Conservation (phyloP, 2,888 invertebrate species). For the Clanis bilineata region DNA sequence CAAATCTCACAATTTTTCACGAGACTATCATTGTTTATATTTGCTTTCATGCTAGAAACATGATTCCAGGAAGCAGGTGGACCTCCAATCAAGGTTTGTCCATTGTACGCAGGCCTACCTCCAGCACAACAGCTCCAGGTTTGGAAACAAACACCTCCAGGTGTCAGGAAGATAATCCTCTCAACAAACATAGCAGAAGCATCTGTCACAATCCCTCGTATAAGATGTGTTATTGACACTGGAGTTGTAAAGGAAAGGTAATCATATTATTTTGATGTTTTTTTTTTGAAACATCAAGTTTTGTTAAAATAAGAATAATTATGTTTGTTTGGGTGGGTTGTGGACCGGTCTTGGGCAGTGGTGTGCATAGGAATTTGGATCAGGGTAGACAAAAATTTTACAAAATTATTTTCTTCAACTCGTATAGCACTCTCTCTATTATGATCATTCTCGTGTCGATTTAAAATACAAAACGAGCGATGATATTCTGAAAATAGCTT, state of each 20-base stretch:
- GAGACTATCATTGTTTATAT: not conserved
- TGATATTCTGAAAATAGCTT: no score
- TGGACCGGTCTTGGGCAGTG: no score
- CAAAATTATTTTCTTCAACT: no score
- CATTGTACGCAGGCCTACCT: constrained; percentile 95
- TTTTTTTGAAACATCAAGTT: no score
- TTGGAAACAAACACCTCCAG: constrained; percentile 87
- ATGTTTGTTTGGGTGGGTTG: no score
- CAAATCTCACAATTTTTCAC: no score
- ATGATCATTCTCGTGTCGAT: no score
- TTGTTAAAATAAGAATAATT: not conserved
- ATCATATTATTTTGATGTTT: not conserved
- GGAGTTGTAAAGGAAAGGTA: constrained; percentile 94
- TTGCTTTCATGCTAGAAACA: constrained; percentile 33
- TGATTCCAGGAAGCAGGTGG: constrained; percentile 79
- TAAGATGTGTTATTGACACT: constrained; percentile 94
- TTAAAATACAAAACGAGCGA: no score
- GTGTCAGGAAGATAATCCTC: constrained; percentile 94
- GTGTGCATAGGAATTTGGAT: no score
- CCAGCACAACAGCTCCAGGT: constrained; percentile 93
- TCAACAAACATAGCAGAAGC: constrained; percentile 99
- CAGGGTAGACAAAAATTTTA: no score
- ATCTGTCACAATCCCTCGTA: constrained; percentile 96
- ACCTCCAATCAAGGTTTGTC: constrained; percentile 88
- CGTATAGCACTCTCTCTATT: no score